A percentile compares a stretch with the other conserved stretches of the same genome.
Conservation (phyloP, 1,140 invertebrate species). For the Zaprionus taronus region DNA sequence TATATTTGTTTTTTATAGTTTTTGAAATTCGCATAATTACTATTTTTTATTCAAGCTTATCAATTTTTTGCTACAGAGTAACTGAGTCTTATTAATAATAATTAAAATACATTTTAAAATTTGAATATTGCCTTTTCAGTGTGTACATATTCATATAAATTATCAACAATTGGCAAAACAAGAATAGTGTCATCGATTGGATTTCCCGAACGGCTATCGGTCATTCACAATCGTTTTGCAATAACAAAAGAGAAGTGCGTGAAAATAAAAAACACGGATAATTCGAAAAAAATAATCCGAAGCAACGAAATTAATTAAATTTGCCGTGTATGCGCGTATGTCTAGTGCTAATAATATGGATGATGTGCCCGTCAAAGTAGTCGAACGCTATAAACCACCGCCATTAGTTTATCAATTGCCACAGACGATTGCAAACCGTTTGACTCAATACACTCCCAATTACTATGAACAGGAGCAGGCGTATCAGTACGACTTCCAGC, state of each 20-base stretch:
- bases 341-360: slow-evolving; percentile 86
- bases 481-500: slow-evolving; percentile 88
- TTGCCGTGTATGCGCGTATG: slow-evolving; percentile 63
- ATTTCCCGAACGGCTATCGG: background rate
- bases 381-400: slow-evolving; percentile 92
- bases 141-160: slow-evolving; percentile 23
- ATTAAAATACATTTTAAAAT: background rate
- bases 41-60: too few relatives aligned
- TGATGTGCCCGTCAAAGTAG: slow-evolving; percentile 93
- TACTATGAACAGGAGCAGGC: slow-evolving; percentile 85
- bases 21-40: background rate
- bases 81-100: background rate
- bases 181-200: slow-evolving; percentile 26
- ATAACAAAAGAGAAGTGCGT: slow-evolving; percentile 68
- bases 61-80: too few relatives aligned
- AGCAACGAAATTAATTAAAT: slow-evolving; percentile 64
- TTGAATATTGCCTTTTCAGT: slow-evolving; percentile 1
- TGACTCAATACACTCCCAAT: slow-evolving; percentile 88
- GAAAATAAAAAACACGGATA: slow-evolving; percentile 46
- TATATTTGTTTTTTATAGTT: background rate
- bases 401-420: slow-evolving; percentile 81
- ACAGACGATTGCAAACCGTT: slow-evolving; percentile 86
- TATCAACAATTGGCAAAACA: slow-evolving; percentile 7
- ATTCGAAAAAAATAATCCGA: slow-evolving; percentile 46
- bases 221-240: slow-evolving; percentile 34